Base-by-base conservation (phyloP, 2,113 vertebrate genomes). In the Phrynosoma blainvillii region DNA sequence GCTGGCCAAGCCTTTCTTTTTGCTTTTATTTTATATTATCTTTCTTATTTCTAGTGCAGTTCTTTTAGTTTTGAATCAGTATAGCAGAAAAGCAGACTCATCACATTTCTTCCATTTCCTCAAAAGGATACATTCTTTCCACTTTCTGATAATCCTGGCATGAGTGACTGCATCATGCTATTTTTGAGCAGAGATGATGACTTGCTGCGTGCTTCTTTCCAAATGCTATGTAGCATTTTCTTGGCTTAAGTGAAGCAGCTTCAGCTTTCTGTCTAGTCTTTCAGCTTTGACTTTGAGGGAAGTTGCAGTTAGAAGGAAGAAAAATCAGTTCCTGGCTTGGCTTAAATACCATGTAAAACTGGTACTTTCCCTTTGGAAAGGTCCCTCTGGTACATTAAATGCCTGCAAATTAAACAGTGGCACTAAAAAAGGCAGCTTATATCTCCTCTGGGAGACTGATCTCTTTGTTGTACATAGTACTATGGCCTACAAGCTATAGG, bases 331-430 rank as follows among this genome's bases (percentile, higher is more conserved):
- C 54, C 25, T 81, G 16, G 14, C 74, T 77, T 83, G 66, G 32
- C 47, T 88, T 88, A 88, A 88, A 78, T 88, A 88, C 80, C 47
- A 84, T 88, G 87, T 56, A 83, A 83, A 88, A 78, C 30, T 70
- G 42, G 42, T 66, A 21, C 62, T 88, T 88, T 77, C 73, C 80
- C 73, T 83, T 68, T 83, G 62, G 59, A 88, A 88, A 88, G 30
- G 74, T 88, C 74, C 80, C 62, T 27, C 2, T 56, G 87, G 59
- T 68, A 54, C 59, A 68, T 77, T 83, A 83, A 83, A 88, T 70
- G 74, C 62, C 75, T 77, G 81, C 87, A 88, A 78, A 88, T 83
- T 88, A 88, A 84, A 82, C 65, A 88, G 87, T 70, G 42, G 23
- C 73, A 84, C 74, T 88, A 83, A 88, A 84, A 59, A 84, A 88